Evolutionary conservation across 1,140 invertebrate species (phyloP).

Genomic region (Saccostrea cuccullata): DNA sequence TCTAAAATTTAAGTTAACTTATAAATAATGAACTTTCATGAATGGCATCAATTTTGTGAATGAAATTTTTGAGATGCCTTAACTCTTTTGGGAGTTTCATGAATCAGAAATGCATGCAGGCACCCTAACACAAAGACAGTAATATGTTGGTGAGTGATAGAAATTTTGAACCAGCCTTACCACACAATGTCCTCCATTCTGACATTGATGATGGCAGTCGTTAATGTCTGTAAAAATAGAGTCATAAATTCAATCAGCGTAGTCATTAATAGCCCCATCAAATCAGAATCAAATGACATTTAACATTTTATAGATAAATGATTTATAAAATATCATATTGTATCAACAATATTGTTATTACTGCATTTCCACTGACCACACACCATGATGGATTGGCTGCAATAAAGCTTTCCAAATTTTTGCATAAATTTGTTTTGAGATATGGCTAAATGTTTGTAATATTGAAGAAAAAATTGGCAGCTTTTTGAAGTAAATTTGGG

Average conservation of each 20-base stretch:
- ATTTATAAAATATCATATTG: background rate
- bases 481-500: background rate
- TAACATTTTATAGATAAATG: conserved; percentile 21
- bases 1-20: too few species aligned
- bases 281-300: conserved; percentile 12
- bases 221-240: conserved; percentile 68
- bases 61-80: background rate
- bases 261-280: background rate
- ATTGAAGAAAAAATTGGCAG: conserved; percentile 17
- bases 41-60: background rate
- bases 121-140: background rate
- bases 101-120: background rate
- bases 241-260: background rate
- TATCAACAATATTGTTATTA: conserved; percentile 30
- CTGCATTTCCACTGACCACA: conserved; percentile 9
- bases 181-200: conserved; percentile 78
- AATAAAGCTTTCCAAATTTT: conserved; percentile 32
- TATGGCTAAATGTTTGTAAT: conserved; percentile 14
- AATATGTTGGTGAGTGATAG: conserved; percentile 1
- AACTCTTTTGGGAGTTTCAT: background rate
- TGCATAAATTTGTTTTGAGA: conserved; percentile 26
- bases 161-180: conserved; percentile 60
- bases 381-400: background rate
- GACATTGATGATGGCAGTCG: conserved; percentile 76
- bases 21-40: background rate